Conservation (phyloP, 2,888 invertebrate genomes). For the Brenthis ino region DNA sequence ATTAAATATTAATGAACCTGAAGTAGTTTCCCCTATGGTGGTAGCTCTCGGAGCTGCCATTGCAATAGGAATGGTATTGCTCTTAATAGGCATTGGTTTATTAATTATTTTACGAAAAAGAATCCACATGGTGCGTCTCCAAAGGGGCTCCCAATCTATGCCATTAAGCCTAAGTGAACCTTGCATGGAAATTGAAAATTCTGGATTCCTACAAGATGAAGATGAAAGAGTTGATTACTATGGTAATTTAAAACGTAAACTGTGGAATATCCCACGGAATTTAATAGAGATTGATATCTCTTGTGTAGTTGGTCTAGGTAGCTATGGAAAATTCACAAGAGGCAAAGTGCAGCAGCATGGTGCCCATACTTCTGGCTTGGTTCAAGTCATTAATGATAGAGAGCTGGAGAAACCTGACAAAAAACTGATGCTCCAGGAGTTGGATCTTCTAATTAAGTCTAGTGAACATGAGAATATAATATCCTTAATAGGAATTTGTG, state of each 20-base stretch:
- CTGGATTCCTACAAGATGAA: conserved; percentile 89
- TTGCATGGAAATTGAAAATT: conserved; percentile 90
- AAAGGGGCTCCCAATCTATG: conserved; percentile 75
- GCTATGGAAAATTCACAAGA: conserved; percentile 89
- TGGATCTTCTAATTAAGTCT: conserved; percentile 87
- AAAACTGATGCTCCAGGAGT: conserved; percentile 84
- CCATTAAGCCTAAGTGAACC: conserved; percentile 90
- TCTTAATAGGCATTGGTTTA: conserved; percentile 84
- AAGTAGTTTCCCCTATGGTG: conserved; percentile 73
- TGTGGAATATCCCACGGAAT: conserved; percentile 88
- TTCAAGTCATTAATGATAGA: conserved; percentile 86
- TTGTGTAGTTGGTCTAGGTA: conserved; percentile 87
- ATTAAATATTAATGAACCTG: conserved; percentile 76
- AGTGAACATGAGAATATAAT: conserved; percentile 88
- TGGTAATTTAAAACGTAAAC: conserved; percentile 87
- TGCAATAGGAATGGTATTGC: conserved; percentile 87
- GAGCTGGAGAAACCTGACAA: conserved; percentile 79
- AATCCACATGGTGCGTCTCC: conserved; percentile 72
- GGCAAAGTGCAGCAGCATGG: conserved; percentile 86
- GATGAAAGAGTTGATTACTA: conserved; percentile 87
- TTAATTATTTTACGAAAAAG: conserved; percentile 83
- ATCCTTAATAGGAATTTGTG: conserved; percentile 89
- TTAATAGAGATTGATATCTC: conserved; percentile 87
- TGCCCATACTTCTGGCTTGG: conserved; percentile 74
- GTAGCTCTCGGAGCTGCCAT: conserved; percentile 82